phyloP scores from a whole-genome alignment of 2,888 invertebrate species.

The Erebia epiphron region DNA sequence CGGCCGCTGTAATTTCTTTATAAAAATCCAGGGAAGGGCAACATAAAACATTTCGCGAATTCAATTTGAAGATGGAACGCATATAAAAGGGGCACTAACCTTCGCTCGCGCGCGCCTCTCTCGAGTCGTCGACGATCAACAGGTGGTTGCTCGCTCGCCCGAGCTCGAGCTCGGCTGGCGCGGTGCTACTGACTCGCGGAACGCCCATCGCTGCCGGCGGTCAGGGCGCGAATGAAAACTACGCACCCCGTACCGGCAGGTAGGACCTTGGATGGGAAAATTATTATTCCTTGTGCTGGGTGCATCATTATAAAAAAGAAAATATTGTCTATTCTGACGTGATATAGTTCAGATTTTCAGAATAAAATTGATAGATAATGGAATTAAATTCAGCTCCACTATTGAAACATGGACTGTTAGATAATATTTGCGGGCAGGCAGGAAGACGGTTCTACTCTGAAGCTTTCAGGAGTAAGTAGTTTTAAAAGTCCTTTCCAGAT shows the following conservation, averaged over 20 bases:
- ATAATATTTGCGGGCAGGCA: too few relatives aligned
- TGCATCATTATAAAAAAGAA: conserved; percentile 6
- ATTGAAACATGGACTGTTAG: not conserved
- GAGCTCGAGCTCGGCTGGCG: conserved; percentile 65
- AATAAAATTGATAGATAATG: not conserved
- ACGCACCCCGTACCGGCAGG: conserved; percentile 47
- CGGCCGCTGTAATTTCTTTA: not conserved
- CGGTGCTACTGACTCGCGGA: conserved; percentile 61
- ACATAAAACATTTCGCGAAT: conserved; percentile 9
- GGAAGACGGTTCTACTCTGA: not conserved
- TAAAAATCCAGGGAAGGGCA: not conserved
- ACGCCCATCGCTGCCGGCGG: conserved; percentile 79
- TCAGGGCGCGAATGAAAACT: conserved; percentile 72
- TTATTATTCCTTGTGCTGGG: not conserved
- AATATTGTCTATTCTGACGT: not conserved
- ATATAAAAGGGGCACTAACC: conserved; percentile 56
- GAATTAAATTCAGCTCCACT: not conserved
- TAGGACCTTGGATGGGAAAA: conserved; percentile 31
- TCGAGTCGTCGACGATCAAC: conserved; percentile 78
- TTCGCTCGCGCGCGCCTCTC: conserved; percentile 67
- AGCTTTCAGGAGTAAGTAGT: too few relatives aligned
- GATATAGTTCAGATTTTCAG: not conserved
- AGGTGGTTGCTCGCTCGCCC: conserved; percentile 70
- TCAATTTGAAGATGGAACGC: conserved; percentile 27
- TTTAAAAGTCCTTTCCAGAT: not conserved